Evolutionary conservation across 2,888 invertebrate species (phyloP).

Genomic region (Tryphoninae sp.): DNA sequence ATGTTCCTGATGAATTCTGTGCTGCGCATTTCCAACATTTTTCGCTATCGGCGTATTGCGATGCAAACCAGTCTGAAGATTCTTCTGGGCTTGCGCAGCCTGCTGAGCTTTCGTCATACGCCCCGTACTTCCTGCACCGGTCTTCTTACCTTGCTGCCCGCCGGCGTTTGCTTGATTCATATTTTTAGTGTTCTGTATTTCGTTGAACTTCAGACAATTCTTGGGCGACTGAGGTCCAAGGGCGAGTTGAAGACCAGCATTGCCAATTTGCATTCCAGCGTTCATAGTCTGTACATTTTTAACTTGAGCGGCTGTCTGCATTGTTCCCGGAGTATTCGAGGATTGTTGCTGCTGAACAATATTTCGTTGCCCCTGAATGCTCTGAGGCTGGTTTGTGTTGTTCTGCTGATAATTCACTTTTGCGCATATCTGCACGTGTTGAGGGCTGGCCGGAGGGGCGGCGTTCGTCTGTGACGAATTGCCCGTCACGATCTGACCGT

Average conservation of each 20-base stretch:
- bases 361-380: constrained; percentile 55
- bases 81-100: constrained; percentile 60
- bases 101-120: constrained; percentile 61
- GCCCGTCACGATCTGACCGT: constrained; percentile 59
- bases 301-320: constrained; percentile 52
- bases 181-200: constrained; percentile 48
- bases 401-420: constrained; percentile 70
- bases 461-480: constrained; percentile 55
- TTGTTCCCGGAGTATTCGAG: constrained; percentile 63
- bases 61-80: constrained; percentile 67
- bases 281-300: constrained; percentile 63
- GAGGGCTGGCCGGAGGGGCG: constrained; percentile 72
- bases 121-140: constrained; percentile 33
- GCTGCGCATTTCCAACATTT: constrained; percentile 71
- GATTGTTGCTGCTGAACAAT: constrained; percentile 54
- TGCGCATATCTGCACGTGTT: constrained; percentile 72
- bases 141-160: constrained; percentile 56
- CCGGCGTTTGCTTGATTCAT: constrained; percentile 43
- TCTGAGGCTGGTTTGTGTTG: constrained; percentile 59
- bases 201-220: constrained; percentile 63
- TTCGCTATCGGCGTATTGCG: constrained; percentile 73
- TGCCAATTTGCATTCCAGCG: constrained; percentile 62
- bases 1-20: constrained; percentile 71
- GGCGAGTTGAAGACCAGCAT: constrained; percentile 60
- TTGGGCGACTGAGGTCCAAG: constrained; percentile 61